phyloP scores from a whole-genome alignment of 2,888 invertebrate genomes.

The Spilosoma lubricipeda region DNA sequence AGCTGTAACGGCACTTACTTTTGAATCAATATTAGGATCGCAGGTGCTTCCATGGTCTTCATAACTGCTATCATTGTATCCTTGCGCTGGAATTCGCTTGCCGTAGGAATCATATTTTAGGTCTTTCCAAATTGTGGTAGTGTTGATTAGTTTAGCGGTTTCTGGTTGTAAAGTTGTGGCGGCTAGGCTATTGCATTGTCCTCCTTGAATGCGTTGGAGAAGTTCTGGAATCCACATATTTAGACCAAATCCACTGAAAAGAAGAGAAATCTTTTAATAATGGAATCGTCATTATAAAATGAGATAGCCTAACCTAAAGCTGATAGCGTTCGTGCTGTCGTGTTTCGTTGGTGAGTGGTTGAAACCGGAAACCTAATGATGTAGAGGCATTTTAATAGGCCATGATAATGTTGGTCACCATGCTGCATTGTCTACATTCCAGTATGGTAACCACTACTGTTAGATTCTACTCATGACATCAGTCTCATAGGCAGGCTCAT shows the following conservation, averaged over 20 bases:
- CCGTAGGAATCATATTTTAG: slow-evolving; percentile 77
- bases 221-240: slow-evolving; percentile 93
- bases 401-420: too few species aligned
- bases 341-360: too few species aligned
- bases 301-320: too few species aligned
- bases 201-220: slow-evolving; percentile 86
- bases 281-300: too few species aligned
- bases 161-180: slow-evolving; percentile 59
- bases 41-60: slow-evolving; percentile 58
- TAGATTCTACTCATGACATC: too few species aligned
- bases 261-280: neutral
- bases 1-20: slow-evolving; percentile 56
- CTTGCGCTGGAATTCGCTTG: slow-evolving; percentile 52
- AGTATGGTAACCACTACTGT: too few species aligned
- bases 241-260: slow-evolving; percentile 88
- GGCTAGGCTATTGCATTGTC: slow-evolving; percentile 71
- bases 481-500: too few species aligned
- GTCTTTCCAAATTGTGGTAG: slow-evolving; percentile 72
- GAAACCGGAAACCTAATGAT: too few species aligned
- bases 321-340: too few species aligned
- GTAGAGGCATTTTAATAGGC: too few species aligned
- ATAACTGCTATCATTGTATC: slow-evolving; percentile 53
- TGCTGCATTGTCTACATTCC: too few species aligned
- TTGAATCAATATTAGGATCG: slow-evolving; percentile 68
- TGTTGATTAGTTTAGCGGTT: slow-evolving; percentile 67